These are phyloP conservation scores for Brachyptera risi DNA, from an alignment of 2,888 invertebrate genomes.

Conservation along the genomic window DNA sequence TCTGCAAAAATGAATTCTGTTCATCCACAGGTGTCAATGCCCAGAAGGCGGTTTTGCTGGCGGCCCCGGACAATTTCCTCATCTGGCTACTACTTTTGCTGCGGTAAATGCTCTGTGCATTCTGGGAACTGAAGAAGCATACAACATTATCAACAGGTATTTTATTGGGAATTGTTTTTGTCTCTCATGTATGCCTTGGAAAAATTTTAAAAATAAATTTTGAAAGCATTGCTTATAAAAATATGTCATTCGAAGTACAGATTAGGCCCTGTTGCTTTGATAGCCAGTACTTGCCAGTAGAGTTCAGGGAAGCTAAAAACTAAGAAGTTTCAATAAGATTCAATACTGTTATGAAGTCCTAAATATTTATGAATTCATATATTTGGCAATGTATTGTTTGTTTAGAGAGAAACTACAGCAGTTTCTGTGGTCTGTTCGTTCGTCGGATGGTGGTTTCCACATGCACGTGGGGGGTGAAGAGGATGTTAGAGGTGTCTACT, in stretches of 20 bases:
- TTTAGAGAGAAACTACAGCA: slow-evolving; percentile 61
- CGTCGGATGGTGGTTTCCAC: slow-evolving; percentile 83
- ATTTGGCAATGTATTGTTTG: too few relatives aligned
- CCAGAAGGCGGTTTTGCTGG: slow-evolving; percentile 87
- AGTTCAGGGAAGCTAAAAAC: too few relatives aligned
- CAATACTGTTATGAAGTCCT: too few relatives aligned
- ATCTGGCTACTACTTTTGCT: slow-evolving; percentile 96
- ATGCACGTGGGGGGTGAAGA: slow-evolving; percentile 91
- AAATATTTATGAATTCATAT: too few relatives aligned
- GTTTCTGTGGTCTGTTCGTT: slow-evolving; percentile 74
- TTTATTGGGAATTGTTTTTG: too few relatives aligned
- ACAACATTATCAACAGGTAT: slow-evolving; percentile 78
- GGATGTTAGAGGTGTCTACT: slow-evolving; percentile 95
- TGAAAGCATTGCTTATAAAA: too few relatives aligned
- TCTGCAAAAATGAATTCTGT: background rate
- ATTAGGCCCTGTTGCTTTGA: too few relatives aligned
- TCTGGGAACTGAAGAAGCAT: slow-evolving; percentile 79
- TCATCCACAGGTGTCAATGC: slow-evolving; percentile 62
- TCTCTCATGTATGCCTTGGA: too few relatives aligned
- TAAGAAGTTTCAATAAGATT: too few relatives aligned
- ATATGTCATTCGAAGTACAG: too few relatives aligned
- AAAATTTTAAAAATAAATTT: too few relatives aligned
- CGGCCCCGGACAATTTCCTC: slow-evolving; percentile 88
- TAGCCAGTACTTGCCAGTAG: too few relatives aligned
- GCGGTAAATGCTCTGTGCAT: slow-evolving; percentile 90